Evolutionary conservation across 2,113 vertebrate genomes (phyloP).

Genomic region (Pseudorectes ferrugineus): DNA sequence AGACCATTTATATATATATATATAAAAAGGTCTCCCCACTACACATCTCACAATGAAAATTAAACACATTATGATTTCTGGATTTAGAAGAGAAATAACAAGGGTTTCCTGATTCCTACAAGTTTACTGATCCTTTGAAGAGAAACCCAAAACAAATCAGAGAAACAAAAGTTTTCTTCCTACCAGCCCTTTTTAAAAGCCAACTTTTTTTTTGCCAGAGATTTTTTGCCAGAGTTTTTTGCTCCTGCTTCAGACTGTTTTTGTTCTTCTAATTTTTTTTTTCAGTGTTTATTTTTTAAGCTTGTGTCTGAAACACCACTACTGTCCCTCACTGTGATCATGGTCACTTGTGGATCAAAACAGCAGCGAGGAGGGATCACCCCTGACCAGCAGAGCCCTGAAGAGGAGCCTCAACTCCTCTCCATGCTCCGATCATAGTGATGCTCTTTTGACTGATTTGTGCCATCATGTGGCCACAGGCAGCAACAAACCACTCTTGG

Average conservation of each 20-base stretch:
- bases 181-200: background rate
- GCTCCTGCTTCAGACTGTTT: background rate
- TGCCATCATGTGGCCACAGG: conserved; percentile 72
- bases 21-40: background rate
- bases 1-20: background rate
- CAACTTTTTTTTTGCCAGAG: background rate
- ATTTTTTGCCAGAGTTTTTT: background rate
- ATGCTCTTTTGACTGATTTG: conserved; percentile 45
- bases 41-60: background rate
- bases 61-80: background rate
- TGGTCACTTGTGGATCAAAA: background rate
- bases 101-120: background rate
- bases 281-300: background rate
- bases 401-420: background rate
- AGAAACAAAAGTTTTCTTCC: background rate
- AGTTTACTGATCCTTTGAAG: background rate
- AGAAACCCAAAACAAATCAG: background rate
- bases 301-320: background rate
- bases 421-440: background rate
- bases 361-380: background rate
- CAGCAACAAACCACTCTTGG: background rate
- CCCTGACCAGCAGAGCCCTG: background rate
- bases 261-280: background rate
- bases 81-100: background rate
- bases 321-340: background rate